Conservation (phyloP, 2,888 invertebrate species). For the Cabera pusaria region DNA sequence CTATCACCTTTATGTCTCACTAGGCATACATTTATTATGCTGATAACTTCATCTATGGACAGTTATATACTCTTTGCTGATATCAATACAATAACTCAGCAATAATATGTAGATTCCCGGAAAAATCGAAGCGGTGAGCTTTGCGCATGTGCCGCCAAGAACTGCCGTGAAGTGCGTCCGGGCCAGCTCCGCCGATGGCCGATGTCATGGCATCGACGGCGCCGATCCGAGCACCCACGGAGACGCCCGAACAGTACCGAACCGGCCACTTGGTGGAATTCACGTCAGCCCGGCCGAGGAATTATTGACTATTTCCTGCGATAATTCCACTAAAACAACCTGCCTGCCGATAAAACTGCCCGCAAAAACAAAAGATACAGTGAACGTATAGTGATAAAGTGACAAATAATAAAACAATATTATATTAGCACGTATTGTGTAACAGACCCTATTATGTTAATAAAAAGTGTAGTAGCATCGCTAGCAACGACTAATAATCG, state of each 20-base stretch:
- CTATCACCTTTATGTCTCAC: too few relatives aligned
- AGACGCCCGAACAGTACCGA: constrained; percentile 74
- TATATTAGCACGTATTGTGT: constrained; percentile 43
- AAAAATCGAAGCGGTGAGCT: constrained; percentile 48
- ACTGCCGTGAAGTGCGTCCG: constrained; percentile 49
- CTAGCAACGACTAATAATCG: constrained; percentile 51
- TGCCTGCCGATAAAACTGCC: constrained; percentile 52
- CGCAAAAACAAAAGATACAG: constrained; percentile 40
- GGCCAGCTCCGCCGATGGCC: constrained; percentile 27
- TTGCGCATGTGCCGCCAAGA: constrained; percentile 58
- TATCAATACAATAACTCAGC: too few relatives aligned
- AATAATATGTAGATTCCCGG: too few relatives aligned
- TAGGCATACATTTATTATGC: too few relatives aligned
- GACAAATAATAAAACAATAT: constrained; percentile 46
- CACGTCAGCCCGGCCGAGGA: constrained; percentile 61
- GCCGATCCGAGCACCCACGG: constrained; percentile 49
- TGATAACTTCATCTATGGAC: too few relatives aligned
- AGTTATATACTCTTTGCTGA: too few relatives aligned
- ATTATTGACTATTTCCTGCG: constrained; percentile 74
- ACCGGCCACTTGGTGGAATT: constrained; percentile 52
- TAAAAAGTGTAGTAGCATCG: constrained; percentile 47
- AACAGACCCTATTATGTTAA: constrained; percentile 49
- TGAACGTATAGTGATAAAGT: constrained; percentile 56
- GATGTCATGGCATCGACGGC: too few relatives aligned
- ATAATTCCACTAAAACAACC: constrained; percentile 54